These are phyloP conservation scores for Sinodicranocentrus sp. DNA, from an alignment of 2,888 invertebrate species.

Conservation along the genomic window DNA sequence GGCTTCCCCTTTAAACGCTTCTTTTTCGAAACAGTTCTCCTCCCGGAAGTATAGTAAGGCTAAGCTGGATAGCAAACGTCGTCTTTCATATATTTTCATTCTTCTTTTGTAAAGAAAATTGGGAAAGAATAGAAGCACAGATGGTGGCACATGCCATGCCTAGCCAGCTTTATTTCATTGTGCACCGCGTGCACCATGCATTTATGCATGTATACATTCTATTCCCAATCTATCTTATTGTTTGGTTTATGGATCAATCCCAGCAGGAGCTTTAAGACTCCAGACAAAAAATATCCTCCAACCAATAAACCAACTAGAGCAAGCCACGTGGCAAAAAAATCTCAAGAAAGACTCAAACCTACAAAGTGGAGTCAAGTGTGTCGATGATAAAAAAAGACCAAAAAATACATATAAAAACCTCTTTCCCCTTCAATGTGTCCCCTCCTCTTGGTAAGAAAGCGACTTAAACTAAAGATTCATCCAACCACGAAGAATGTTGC, in stretches of 20 bases:
- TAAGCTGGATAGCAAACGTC: constrained; percentile 43
- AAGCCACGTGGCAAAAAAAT: background rate
- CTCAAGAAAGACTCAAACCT: background rate
- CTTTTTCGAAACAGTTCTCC: background rate
- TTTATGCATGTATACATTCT: constrained; percentile 2
- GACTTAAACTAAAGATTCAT: constrained; percentile 17
- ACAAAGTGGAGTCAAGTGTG: constrained; percentile 50
- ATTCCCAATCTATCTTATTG: constrained; percentile 38
- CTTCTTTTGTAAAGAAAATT: constrained; percentile 10
- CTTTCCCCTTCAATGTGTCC: constrained; percentile 24
- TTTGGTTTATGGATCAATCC: constrained; percentile 61
- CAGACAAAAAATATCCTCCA: too few relatives aligned
- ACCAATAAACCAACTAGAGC: background rate
- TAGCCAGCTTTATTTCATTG: background rate
- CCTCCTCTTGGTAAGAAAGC: background rate
- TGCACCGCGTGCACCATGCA: constrained; percentile 12
- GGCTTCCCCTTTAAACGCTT: background rate
- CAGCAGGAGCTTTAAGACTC: background rate
- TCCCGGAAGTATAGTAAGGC: constrained; percentile 44
- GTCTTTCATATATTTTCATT: constrained; percentile 30
- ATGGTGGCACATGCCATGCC: background rate
- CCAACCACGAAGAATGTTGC: constrained; percentile 31
- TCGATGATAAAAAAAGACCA: constrained; percentile 49
- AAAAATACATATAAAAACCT: constrained; percentile 55
- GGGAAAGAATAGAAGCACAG: background rate